Evolutionary conservation across 2,888 invertebrate species (phyloP), one percentile per base, ranked within the genome.

Genomic region (Helleia helle): DNA sequence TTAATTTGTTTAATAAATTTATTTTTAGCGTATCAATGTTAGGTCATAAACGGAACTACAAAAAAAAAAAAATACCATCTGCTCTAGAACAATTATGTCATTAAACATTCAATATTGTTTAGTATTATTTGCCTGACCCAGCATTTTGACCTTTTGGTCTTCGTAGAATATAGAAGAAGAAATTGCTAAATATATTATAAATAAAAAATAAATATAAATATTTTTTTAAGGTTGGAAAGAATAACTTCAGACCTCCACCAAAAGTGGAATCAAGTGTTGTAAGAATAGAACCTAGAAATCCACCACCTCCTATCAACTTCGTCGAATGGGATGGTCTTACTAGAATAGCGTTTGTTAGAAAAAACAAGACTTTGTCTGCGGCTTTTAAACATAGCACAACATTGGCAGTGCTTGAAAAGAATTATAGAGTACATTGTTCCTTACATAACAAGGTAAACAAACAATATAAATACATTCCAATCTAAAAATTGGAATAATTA

Each of bases 261-360:
- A 99, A 99, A 88, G 99, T 99, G 1, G 99, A 99, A 71, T 99
- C 99, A 0, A 95, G 94, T 74, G 99, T 99, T 1, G 97, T 99
- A 0, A 87, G 99, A 59, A 92, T 99, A 65, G 99, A 99, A 67
- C 99, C 99, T 0, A 90, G 93, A 61, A 97, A 97, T 81, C 99
- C 99, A 13, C 96, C 98, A 24, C 99, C 99, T 4, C 93, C 95
- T 0, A 93, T 99, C 6, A 94, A 96, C 69, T 99, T 95, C 74
- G 90, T 93, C 55, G 99, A 99, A 84, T 99, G 99, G 99, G 99
- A 99, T 86, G 98, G 99, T 5, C 80, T 99, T 24, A 94, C 98
- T 0, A 88, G 99, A 56, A 95, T 99, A 59, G 95, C 93, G 18
- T 99, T 99, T 83, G 89, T 93, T 1, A 88, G 99, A 43, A 99